Conservation (phyloP, 2,797 vertebrate species). For the Fringilla coelebs region DNA sequence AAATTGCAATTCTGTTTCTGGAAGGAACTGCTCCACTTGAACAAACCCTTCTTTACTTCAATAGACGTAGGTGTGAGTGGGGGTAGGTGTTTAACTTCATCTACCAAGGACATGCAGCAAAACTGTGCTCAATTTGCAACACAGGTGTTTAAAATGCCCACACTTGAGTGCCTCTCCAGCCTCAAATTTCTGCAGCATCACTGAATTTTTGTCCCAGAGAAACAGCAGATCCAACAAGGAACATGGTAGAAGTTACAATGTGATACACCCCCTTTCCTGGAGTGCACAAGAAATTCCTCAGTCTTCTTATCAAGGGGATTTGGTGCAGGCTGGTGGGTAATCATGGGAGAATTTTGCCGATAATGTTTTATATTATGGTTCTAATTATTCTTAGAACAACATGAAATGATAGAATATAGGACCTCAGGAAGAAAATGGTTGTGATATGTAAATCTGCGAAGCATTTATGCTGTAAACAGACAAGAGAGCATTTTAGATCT, state of each 20-base stretch:
- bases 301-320: neutral
- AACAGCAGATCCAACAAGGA: neutral
- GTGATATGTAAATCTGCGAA: neutral
- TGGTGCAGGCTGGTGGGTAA: neutral
- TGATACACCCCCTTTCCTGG: neutral
- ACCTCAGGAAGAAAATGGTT: neutral
- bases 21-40: neutral
- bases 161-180: neutral
- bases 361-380: neutral
- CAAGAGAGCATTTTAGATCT: neutral
- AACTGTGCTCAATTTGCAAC: neutral
- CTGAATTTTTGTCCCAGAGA: neutral
- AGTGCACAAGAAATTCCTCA: neutral
- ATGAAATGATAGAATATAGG: neutral
- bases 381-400: neutral
- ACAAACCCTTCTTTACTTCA: neutral
- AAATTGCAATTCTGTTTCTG: neutral
- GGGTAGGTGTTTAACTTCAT: neutral
- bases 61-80: fast-evolving
- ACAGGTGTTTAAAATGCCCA: neutral
- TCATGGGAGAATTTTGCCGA: neutral
- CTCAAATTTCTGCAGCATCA: neutral
- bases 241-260: neutral
- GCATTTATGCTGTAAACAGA: neutral
- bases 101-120: neutral